Conservation (phyloP, 2,113 vertebrate species). For the Prochilodus magdalenae region DNA sequence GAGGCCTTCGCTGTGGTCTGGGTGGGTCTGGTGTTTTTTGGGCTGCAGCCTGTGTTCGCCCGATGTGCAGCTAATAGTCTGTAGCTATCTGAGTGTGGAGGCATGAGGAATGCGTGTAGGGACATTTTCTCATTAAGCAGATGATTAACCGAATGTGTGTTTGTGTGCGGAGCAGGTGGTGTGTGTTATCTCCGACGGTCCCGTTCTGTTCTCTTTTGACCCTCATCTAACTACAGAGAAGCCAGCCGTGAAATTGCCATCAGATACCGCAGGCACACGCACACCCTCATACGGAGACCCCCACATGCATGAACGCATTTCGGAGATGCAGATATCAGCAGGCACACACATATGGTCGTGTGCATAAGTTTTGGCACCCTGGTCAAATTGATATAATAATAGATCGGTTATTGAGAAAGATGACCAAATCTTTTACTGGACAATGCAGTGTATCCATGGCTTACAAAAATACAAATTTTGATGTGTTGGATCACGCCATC, state of each 20-base stretch:
- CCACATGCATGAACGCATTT: constrained; percentile 25
- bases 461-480: too few species aligned
- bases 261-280: constrained; percentile 58
- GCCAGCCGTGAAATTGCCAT: constrained; percentile 76
- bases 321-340: neutral
- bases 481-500: too few species aligned
- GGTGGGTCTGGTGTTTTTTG: constrained; percentile 32
- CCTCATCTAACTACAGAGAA: constrained; percentile 54
- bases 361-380: too few species aligned
- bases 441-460: too few species aligned
- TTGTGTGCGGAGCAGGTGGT: constrained; percentile 44
- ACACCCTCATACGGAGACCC: constrained; percentile 49
- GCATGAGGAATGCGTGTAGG: neutral
- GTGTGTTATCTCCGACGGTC: constrained; percentile 65
- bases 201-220: constrained; percentile 47
- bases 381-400: too few species aligned
- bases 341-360: constrained; percentile 33
- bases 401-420: too few species aligned
- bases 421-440: too few species aligned
- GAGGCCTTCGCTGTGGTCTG: constrained; percentile 64
- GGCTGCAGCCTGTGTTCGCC: constrained; percentile 22
- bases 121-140: constrained; percentile 34
- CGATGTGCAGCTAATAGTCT: neutral
- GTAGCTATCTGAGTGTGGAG: neutral
- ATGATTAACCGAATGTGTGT: constrained; percentile 41